A percentile compares a stretch with the other conserved stretches of the same genome.
phyloP scores from a whole-genome alignment of 1,140 invertebrate genomes.

The Lepidurus couesii region DNA sequence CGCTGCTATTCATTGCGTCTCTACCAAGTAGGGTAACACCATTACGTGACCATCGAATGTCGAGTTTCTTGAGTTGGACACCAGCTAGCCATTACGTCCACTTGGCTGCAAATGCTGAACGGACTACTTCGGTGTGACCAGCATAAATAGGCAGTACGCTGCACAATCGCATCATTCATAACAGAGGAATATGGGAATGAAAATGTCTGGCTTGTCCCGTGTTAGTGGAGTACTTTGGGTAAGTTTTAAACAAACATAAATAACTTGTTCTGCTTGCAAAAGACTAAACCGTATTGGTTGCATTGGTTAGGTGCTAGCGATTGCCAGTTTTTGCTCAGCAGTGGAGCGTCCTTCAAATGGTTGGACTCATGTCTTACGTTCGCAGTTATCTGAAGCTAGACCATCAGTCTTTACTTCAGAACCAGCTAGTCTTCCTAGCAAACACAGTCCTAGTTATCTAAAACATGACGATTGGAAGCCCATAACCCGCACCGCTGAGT shows the following conservation, averaged over 20 bases:
- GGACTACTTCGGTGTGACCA: not conserved
- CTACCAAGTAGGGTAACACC: not conserved
- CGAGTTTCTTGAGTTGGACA: conserved; percentile 2
- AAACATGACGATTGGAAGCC: not conserved
- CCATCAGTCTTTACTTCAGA: not conserved
- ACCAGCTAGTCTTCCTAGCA: not conserved
- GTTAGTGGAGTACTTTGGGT: not conserved
- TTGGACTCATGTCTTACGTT: not conserved
- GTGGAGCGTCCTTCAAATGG: not conserved
- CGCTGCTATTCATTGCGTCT: not conserved
- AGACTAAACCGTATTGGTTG: not conserved
- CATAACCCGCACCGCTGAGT: not conserved
- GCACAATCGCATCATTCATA: not conserved
- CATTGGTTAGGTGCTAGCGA: not conserved
- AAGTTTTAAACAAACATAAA: not conserved
- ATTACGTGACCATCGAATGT: not conserved
- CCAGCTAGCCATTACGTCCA: not conserved
- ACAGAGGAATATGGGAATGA: not conserved
- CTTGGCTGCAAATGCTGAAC: conserved; percentile 10
- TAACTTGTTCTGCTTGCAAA: not conserved
- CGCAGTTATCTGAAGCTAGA: not conserved
- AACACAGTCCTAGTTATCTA: conserved; percentile 1
- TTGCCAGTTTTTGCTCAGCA: not conserved
- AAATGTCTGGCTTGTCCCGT: not conserved
- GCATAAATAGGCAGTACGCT: conserved; percentile 2